Conservation (phyloP, 2,113 vertebrate species). For the Sigmodon hispidus region DNA sequence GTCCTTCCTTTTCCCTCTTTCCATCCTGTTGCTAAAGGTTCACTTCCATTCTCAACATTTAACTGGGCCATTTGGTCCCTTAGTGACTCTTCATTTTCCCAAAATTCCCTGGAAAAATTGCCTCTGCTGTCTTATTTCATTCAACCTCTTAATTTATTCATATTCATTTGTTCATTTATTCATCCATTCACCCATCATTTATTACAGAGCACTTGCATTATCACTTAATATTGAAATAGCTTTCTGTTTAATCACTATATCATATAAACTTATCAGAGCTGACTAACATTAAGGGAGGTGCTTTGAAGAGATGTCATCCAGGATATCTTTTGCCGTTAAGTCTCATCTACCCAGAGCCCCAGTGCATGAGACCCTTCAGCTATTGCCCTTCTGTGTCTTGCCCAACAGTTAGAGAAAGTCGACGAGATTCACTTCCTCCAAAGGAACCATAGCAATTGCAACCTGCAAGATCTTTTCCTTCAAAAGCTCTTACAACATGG, state of each 20-base stretch:
- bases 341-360: not conserved
- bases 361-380: not conserved
- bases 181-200: not conserved
- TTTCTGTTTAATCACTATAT: constrained; percentile 46
- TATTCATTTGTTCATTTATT: constrained; percentile 20
- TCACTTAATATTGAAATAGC: not conserved
- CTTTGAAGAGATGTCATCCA: not conserved
- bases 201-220: not conserved
- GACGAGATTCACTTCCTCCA: rapidly evolving
- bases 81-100: not conserved
- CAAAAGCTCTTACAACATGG: not conserved
- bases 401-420: not conserved
- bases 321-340: not conserved
- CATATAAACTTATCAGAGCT: not conserved
- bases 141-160: not conserved
- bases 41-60: not conserved
- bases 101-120: not conserved
- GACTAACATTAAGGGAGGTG: not conserved
- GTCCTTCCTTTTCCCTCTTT: not conserved
- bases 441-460: not conserved
- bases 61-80: not conserved
- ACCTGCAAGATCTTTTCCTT: not conserved
- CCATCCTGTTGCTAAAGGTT: not conserved
- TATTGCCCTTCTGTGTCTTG: not conserved
- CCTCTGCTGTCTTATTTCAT: not conserved